phyloP scores from a whole-genome alignment of 2,888 invertebrate genomes.

The Elgonia sp. region DNA sequence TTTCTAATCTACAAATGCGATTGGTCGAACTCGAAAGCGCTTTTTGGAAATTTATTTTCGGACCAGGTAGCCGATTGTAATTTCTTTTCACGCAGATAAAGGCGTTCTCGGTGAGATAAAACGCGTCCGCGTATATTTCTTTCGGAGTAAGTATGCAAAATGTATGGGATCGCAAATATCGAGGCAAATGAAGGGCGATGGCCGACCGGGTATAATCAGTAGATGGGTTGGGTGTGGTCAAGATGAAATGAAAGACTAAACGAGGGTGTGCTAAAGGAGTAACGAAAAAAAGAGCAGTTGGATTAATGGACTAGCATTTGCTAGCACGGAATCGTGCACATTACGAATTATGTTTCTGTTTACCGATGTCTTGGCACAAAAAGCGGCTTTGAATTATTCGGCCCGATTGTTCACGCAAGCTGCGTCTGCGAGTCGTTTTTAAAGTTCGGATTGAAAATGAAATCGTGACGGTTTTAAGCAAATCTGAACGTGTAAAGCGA shows the following conservation, averaged over 20 bases:
- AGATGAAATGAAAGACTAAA: constrained; percentile 73
- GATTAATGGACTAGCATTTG: constrained; percentile 65
- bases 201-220: constrained; percentile 82
- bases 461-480: constrained; percentile 26
- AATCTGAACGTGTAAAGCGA: constrained; percentile 48
- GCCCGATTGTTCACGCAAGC: not conserved
- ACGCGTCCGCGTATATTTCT: not conserved
- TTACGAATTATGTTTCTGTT: constrained; percentile 32
- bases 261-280: constrained; percentile 65
- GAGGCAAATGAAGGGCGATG: constrained; percentile 76
- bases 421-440: constrained; percentile 22
- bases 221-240: constrained; percentile 84
- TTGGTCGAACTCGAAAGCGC: not conserved
- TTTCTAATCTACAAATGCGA: no score
- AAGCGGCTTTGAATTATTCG: constrained; percentile 16
- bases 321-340: constrained; percentile 41
- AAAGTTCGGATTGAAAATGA: constrained; percentile 28
- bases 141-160: constrained; percentile 53
- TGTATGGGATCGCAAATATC: constrained; percentile 59
- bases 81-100: constrained; percentile 46
- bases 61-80: not conserved
- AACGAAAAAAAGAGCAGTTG: constrained; percentile 53
- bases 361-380: constrained; percentile 3
- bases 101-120: not conserved
- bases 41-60: constrained; percentile 20